Conservation (phyloP, 2,113 vertebrate species). For the Falco punctatus region DNA sequence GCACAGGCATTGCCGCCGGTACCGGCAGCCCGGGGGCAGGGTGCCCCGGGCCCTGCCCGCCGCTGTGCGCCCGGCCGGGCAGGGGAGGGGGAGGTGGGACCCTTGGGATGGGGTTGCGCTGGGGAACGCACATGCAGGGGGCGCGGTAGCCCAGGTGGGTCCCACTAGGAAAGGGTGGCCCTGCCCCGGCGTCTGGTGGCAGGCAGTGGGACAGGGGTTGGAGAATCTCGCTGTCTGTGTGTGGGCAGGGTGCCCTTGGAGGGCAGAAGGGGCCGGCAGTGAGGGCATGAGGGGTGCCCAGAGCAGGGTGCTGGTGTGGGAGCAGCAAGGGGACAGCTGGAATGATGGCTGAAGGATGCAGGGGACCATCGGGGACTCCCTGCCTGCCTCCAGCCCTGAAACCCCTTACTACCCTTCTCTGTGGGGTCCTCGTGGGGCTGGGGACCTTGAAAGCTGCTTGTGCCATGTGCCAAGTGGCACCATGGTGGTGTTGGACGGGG, state of each 20-base stretch:
- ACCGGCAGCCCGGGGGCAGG: background rate
- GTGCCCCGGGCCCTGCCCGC: background rate
- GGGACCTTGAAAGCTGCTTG: background rate
- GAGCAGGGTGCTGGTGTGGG: fast-evolving
- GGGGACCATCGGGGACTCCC: fast-evolving
- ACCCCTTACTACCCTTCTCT: background rate
- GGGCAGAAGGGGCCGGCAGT: background rate
- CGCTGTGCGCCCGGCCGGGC: background rate
- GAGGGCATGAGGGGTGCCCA: background rate
- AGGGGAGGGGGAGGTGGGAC: background rate
- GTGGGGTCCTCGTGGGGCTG: fast-evolving
- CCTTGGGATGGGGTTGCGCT: background rate
- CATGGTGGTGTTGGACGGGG: background rate
- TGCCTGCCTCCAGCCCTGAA: background rate
- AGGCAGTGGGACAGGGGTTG: background rate
- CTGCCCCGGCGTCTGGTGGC: background rate
- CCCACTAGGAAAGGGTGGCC: background rate
- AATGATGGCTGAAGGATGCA: background rate
- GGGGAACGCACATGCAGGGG: background rate
- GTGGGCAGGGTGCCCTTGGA: background rate
- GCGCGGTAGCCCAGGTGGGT: background rate
- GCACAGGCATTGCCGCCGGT: background rate
- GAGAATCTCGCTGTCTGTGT: background rate
- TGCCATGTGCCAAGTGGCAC: background rate
- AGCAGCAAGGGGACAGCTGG: background rate